A percentile compares a stretch with the other conserved stretches of the same genome.
Evolutionary conservation across 2,113 vertebrate genomes (phyloP).

Genomic region (Lophotis ruficrista): DNA sequence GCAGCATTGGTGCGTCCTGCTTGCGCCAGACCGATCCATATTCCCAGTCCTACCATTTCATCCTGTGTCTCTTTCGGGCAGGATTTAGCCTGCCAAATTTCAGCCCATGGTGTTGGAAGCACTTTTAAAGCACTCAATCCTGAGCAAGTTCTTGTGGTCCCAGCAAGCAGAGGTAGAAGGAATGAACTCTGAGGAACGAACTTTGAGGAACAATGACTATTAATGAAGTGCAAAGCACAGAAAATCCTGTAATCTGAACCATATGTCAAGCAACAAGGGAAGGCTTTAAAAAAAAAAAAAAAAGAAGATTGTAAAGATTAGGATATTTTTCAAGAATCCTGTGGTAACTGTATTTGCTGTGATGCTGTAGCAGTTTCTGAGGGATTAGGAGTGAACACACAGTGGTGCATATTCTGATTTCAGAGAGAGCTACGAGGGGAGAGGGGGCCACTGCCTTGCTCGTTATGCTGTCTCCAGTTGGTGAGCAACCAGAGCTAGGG

Average conservation of each 20-base stretch:
- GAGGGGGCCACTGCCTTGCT: neutral
- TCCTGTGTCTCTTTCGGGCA: neutral
- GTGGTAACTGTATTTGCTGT: neutral
- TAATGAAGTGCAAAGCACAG: neutral
- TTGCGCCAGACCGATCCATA: neutral
- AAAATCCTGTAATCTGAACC: neutral
- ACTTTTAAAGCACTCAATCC: neutral
- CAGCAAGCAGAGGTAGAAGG: neutral
- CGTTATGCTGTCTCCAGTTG: fast-evolving
- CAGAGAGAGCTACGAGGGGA: neutral
- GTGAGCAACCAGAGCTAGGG: neutral
- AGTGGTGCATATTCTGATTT: neutral
- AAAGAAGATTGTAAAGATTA: neutral
- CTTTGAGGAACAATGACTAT: neutral
- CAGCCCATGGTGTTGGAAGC: neutral
- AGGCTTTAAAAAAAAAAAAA: neutral
- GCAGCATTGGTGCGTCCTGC: neutral
- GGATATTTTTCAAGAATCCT: neutral
- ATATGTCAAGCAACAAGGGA: neutral
- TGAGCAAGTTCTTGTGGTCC: neutral
- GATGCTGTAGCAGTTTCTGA: neutral
- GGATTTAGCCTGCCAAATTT: neutral
- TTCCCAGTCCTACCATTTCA: neutral
- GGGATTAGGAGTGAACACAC: neutral
- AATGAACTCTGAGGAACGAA: neutral